Percentiles rank a stretch among this genome's conserved stretches.
These are phyloP conservation scores for Pentalonia nigronervosa DNA, from an alignment of 1,140 invertebrate species.

Conservation along the genomic window DNA sequence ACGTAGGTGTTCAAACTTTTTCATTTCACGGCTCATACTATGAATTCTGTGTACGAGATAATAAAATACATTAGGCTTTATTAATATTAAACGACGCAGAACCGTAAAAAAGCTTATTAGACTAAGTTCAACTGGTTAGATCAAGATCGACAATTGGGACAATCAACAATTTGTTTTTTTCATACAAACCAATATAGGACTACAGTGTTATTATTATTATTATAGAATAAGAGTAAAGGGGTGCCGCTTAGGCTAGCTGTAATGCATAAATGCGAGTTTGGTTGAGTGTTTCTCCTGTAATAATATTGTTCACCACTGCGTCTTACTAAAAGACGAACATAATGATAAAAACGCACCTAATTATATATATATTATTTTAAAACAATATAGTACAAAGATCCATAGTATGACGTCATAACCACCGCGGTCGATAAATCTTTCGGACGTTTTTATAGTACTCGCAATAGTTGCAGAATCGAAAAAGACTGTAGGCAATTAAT, in stretches of 20 bases:
- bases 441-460: too few relatives aligned
- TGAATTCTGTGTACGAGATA: background rate
- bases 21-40: background rate
- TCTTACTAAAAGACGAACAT: background rate
- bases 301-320: background rate
- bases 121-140: too few relatives aligned
- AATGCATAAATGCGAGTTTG: background rate
- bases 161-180: background rate
- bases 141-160: background rate
- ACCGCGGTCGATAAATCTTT: background rate
- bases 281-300: background rate
- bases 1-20: too few relatives aligned
- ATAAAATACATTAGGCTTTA: background rate
- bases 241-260: background rate
- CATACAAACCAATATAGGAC: background rate
- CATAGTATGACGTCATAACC: too few relatives aligned
- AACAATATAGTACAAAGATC: background rate
- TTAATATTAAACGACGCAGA: background rate
- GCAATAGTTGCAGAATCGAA: background rate
- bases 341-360: background rate
- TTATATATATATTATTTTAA: background rate
- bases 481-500: background rate
- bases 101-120: background rate
- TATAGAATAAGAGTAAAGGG: background rate
- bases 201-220: too few relatives aligned